Evolutionary conservation across 2,888 invertebrate species (phyloP), one percentile per base, ranked within the genome.

Genomic region (Cheilosia pagana): DNA sequence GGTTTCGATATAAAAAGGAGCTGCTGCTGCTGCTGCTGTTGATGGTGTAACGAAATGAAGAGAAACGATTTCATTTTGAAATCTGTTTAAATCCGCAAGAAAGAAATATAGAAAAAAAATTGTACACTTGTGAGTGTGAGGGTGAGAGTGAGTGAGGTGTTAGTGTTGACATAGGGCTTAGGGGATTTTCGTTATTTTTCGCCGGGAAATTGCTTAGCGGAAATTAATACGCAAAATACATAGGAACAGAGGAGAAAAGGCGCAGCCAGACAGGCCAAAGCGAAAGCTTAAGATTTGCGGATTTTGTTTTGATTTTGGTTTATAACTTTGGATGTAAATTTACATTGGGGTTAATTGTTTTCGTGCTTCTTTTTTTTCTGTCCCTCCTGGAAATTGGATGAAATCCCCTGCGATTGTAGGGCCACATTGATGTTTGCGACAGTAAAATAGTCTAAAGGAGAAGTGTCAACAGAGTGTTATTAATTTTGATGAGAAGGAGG

Each of bases 121-220:
- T 23, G 14, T 79, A 62, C 74, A 68, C 74, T 74, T 65, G 68
- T 45, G 57, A 74, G 83, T 65, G 68, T 45, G 57, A 74, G 83
- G 74, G 79, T 79, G 79, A 78, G 79, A 83, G 78, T 78, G 74
- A 78, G 68, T 83, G 74, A 79, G 74, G 74, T 74, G 68, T 83
- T 74, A 79, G 74, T 83, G 83, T 83, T 83, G 82, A 83, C 82
- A 78, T 57, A 78, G 72, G 78, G 78, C 82, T 83, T 78, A 78
- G 68, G 83, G 79, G 79, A 83, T 83, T 83, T 83, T 63, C 70
- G 23, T 79, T 41, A 35, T 23, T 63, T 48, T 55, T 5, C 28
- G 19, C 59, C 31, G 55, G 62, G 53, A 82, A 82, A 82, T 83
- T 79, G 78, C 74, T 59, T 79, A 48, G 63, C 63, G 83, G 74